phyloP scores from a whole-genome alignment of 2,113 vertebrate species.

The Phalacrocorax brasilianus region DNA sequence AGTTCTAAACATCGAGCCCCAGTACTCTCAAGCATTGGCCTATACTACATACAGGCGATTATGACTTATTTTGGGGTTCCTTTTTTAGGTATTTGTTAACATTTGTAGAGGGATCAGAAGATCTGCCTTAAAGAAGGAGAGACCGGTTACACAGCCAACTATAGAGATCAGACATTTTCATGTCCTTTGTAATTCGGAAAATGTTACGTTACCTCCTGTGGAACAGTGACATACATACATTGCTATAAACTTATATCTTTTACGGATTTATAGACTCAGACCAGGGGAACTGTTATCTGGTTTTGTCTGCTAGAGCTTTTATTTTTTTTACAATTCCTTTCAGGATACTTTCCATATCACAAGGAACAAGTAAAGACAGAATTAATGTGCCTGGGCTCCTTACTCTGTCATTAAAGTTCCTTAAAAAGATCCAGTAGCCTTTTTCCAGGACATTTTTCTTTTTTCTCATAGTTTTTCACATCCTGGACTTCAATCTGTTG shows the following conservation, averaged over 20 bases:
- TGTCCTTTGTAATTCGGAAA: neutral
- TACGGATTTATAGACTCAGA: neutral
- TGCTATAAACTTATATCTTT: neutral
- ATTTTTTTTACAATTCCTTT: neutral
- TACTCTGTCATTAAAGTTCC: neutral
- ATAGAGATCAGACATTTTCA: neutral
- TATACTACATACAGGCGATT: neutral
- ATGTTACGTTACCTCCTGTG: neutral
- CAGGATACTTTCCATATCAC: neutral
- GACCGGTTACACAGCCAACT: neutral
- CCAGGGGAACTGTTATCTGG: neutral
- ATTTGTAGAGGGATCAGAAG: neutral
- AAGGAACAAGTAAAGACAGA: neutral
- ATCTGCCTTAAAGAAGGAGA: neutral
- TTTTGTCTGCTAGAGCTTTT: neutral
- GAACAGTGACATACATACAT: neutral
- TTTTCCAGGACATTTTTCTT: slow-evolving; percentile 10
- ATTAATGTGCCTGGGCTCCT: neutral
- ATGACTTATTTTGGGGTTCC: neutral
- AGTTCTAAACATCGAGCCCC: neutral
- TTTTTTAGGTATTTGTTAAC: neutral
- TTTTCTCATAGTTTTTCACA: neutral
- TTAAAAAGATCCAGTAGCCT: slow-evolving; percentile 21
- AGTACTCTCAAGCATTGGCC: neutral
- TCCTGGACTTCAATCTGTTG: slow-evolving; percentile 6